Conservation (phyloP, 2,888 invertebrate genomes). For the Linnaemya vulpina region DNA sequence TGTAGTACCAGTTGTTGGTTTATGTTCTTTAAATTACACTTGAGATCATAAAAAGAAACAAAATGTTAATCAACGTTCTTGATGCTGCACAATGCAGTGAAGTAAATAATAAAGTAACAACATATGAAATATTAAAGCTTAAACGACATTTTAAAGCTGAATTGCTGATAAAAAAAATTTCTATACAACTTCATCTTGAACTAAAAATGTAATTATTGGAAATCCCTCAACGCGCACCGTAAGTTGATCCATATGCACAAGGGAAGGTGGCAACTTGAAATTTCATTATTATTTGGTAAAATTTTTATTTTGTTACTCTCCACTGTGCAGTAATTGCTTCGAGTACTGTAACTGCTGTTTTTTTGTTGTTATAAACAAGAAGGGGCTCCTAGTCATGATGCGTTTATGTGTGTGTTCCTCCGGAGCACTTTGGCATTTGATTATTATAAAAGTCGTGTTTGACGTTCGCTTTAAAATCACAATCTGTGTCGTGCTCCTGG, state of each 20-base stretch:
- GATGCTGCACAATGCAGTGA: too few relatives aligned
- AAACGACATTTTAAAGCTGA: too few relatives aligned
- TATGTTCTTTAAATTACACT: slow-evolving; percentile 53
- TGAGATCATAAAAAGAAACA: too few relatives aligned
- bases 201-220: too few relatives aligned
- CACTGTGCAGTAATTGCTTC: not conserved
- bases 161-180: too few relatives aligned
- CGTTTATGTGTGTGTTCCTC: slow-evolving; percentile 41
- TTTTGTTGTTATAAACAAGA: not conserved
- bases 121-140: too few relatives aligned
- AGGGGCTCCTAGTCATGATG: slow-evolving; percentile 5
- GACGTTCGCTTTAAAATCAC: slow-evolving; percentile 48
- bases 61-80: too few relatives aligned
- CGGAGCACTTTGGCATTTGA: slow-evolving; percentile 36
- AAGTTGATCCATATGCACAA: too few relatives aligned
- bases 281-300: not conserved
- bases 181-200: too few relatives aligned
- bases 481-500: not conserved
- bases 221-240: too few relatives aligned
- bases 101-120: too few relatives aligned
- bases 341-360: not conserved
- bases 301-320: not conserved
- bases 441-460: slow-evolving; percentile 55
- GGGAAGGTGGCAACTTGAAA: not conserved
- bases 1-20: too few relatives aligned